Conservation (phyloP, 2,888 invertebrate species). For the Andrena fulva region DNA sequence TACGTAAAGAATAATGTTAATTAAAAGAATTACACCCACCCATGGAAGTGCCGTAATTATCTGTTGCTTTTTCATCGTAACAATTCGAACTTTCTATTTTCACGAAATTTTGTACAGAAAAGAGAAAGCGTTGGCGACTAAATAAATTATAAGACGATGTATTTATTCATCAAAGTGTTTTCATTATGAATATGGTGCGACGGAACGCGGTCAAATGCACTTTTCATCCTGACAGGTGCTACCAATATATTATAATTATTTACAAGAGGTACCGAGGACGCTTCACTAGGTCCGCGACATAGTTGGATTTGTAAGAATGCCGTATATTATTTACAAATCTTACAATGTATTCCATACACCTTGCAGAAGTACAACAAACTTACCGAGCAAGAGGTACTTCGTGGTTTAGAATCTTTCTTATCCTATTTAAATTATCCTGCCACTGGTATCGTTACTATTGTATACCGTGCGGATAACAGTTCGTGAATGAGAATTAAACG, state of each 20-base stretch:
- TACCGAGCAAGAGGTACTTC: conserved; percentile 51
- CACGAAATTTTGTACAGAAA: conserved; percentile 70
- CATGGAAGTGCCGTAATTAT: conserved; percentile 20
- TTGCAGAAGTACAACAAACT: conserved; percentile 43
- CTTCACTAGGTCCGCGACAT: background rate
- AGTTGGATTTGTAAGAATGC: background rate
- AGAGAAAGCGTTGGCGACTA: conserved; percentile 44
- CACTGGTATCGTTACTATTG: conserved; percentile 26
- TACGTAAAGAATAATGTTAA: conserved; percentile 12
- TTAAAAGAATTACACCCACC: conserved; percentile 3
- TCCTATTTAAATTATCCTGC: conserved; percentile 19
- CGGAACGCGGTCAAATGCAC: background rate
- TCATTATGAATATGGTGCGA: background rate
- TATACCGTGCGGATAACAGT: conserved; percentile 44
- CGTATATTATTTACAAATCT: conserved; percentile 32
- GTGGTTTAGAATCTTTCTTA: background rate
- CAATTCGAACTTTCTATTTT: conserved; percentile 60
- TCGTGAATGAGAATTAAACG: background rate
- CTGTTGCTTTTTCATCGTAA: conserved; percentile 34
- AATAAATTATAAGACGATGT: conserved; percentile 55
- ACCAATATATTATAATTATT: background rate
- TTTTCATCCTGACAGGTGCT: background rate
- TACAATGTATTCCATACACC: background rate
- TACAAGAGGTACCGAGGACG: background rate
- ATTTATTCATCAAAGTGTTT: conserved; percentile 52